Base-by-base conservation (phyloP, 2,113 vertebrate species). In the Entelurus aequoreus region DNA sequence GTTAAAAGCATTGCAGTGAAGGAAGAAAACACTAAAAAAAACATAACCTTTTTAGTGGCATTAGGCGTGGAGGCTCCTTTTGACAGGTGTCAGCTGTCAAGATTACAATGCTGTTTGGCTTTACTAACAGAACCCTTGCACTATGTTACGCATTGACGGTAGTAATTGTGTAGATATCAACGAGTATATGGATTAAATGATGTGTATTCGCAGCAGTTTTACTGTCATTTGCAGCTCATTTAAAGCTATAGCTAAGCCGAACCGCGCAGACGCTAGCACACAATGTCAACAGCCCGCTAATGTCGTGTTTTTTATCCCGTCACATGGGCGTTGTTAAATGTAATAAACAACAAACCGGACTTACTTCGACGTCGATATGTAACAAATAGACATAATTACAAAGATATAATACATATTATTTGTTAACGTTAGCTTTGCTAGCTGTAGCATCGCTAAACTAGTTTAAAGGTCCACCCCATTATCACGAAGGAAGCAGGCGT, bases 11-110 rank as follows among this genome's bases (percentile, higher is more conserved):
- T 2, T 12, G 42, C 42, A 12, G 10, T 46, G 10, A 11, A 46
- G 11, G 10, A 12, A 5, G 28, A 53, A 28, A 9, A 10, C 19
- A 10, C 5, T 46, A 46, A 46, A 46, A 46, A 3, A 9, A 44
- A 1, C 19, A 10, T 3, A 28, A 28, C 4, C 50, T 11, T 21
- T 53, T 28, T 35, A 35, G 21, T 11, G 28, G 21, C 10, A 36
- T 37, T 36, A 49, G 4, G 15, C 63, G 35, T 13, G 13, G 55
- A 51, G 61, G 16, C 37, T 62, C 9, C 40, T 57, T 56, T 44
- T 57, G 65, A 35, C 51, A 49, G 59, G 48, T 66, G 54, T 50
- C 55, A 44, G 37, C 63, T 62, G 48, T 35, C 67, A 38, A 14
- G 10, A 73, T 77, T 74, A 54, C 54, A 71, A 52, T 8, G n/a